A percentile compares a stretch with the other conserved stretches of the same genome.
Evolutionary conservation across 2,797 vertebrate species (phyloP).

Genomic region (Pelobates cultripes): DNA sequence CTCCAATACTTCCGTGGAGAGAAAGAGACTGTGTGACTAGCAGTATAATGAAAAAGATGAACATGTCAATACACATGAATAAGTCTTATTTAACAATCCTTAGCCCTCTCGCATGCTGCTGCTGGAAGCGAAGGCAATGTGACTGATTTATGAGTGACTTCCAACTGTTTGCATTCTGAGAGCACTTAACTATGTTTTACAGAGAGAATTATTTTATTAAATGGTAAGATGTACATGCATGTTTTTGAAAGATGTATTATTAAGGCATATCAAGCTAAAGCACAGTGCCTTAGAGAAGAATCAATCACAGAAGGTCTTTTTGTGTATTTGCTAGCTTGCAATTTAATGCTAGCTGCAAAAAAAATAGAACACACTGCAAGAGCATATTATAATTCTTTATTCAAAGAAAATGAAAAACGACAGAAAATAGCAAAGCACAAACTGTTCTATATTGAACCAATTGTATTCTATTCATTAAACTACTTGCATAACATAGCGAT

Average conservation of each 20-base stretch:
- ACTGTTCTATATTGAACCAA: too few relatives aligned
- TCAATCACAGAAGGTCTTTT: background rate
- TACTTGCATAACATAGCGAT: too few relatives aligned
- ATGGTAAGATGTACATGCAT: background rate
- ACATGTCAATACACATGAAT: slow-evolving; percentile 46
- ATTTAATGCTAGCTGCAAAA: background rate
- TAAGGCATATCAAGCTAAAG: background rate
- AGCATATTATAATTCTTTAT: slow-evolving; percentile 6
- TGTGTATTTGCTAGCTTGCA: background rate
- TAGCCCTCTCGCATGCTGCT: slow-evolving; percentile 7
- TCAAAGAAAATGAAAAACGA: slow-evolving; percentile 27
- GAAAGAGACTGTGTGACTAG: slow-evolving; percentile 41
- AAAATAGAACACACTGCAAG: too few relatives aligned
- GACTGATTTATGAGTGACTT: slow-evolving; percentile 25
- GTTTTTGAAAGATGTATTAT: slow-evolving; percentile 3
- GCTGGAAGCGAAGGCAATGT: slow-evolving; percentile 10
- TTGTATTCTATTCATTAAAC: too few relatives aligned
- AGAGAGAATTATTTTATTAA: background rate
- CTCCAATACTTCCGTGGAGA: slow-evolving; percentile 26
- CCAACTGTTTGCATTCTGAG: background rate
- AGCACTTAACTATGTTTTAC: background rate
- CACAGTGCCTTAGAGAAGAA: background rate
- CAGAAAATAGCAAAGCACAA: too few relatives aligned
- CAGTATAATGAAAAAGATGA: slow-evolving; percentile 52
- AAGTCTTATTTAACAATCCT: slow-evolving; percentile 53